These are phyloP conservation scores for Hydrozoanthus tunicans DNA, from an alignment of 64 coral and sea anemone species.

Conservation along the genomic window DNA sequence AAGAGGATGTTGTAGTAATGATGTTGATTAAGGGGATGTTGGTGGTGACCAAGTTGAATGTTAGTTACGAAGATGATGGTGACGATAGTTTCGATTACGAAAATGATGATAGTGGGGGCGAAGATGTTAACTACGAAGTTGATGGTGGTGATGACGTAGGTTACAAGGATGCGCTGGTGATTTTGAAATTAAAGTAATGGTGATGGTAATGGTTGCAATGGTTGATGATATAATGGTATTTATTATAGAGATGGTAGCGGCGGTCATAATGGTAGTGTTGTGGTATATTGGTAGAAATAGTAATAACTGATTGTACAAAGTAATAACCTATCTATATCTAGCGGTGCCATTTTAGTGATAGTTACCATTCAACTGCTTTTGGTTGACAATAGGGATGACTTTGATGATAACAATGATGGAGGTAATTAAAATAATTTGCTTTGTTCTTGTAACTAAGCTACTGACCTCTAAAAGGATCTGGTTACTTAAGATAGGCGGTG, in stretches of 20 bases:
- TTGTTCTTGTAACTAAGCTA: background rate
- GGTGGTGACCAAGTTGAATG: background rate
- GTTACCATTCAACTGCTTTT: no score
- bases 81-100: background rate
- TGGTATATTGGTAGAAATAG: no score
- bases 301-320: no score
- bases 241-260: no score
- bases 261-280: no score
- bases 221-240: background rate
- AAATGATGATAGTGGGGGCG: background rate
- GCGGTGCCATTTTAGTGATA: no score
- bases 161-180: background rate
- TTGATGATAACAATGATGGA: no score
- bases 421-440: no score
- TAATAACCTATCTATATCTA: no score
- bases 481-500: conserved; percentile 42
- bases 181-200: background rate
- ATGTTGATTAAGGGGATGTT: background rate
- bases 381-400: no score
- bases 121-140: background rate
- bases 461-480: conserved; percentile 47
- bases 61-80: background rate
- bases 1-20: background rate
- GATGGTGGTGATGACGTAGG: no score
- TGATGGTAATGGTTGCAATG: background rate